Evolutionary conservation across 37 sponge, comb jelly and placozoan species (phyloP).

Genomic region (Axinella damicornis): DNA sequence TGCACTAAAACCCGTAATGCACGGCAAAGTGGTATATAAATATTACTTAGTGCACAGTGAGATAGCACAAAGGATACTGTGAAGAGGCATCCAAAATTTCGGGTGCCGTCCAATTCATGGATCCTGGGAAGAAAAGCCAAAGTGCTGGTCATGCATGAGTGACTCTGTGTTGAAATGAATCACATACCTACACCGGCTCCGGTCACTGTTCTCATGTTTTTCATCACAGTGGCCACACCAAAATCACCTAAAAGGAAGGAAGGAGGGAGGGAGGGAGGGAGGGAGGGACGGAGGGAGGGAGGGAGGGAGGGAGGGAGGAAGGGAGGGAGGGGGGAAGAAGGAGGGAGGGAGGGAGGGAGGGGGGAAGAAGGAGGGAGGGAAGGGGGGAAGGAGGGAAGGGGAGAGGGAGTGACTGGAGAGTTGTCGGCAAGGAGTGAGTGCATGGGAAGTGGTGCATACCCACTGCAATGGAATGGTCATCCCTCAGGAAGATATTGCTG

Average conservation of each 20-base stretch:
- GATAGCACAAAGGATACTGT: conserved; percentile 69
- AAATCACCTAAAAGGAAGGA: conserved; percentile 72
- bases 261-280: background rate
- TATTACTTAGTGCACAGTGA: background rate
- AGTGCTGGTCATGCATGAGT: too few relatives aligned
- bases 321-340: background rate
- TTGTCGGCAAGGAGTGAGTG: background rate
- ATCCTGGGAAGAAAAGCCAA: conserved; percentile 45
- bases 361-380: background rate
- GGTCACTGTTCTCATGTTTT: conserved; percentile 57
- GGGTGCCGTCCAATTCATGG: conserved; percentile 90
- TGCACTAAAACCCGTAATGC: too few relatives aligned
- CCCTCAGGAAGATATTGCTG: conserved; percentile 84
- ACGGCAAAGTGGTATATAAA: too few relatives aligned
- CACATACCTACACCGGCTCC: conserved; percentile 74
- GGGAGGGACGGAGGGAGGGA: background rate
- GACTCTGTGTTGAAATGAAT: too few relatives aligned
- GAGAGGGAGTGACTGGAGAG: background rate
- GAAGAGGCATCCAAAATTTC: conserved; percentile 65
- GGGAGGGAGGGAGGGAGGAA: background rate
- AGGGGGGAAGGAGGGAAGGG: background rate
- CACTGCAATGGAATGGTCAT: conserved; percentile 49
- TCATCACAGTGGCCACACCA: conserved; percentile 88
- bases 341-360: background rate
- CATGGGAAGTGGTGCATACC: background rate